Evolutionary conservation across 2,113 vertebrate genomes (phyloP).

Genomic region (Otis tarda): DNA sequence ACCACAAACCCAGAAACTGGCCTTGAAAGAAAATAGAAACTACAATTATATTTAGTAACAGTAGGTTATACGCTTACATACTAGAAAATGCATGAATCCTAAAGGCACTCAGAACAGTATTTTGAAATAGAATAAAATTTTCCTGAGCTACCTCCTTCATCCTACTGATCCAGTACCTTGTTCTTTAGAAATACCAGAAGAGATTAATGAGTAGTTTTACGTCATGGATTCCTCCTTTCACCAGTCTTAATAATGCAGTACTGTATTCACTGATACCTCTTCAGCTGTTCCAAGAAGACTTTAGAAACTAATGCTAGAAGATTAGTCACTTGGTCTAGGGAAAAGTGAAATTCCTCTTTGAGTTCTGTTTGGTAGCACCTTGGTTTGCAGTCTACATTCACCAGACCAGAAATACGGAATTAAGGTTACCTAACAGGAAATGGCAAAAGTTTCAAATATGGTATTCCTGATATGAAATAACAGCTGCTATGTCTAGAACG

Average conservation of each 20-base stretch:
- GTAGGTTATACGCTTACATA: neutral
- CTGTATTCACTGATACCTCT: neutral
- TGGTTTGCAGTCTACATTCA: neutral
- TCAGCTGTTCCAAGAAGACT: neutral
- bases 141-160: neutral
- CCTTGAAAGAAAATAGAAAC: neutral
- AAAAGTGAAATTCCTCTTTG: neutral
- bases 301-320: neutral
- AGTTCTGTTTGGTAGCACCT: neutral
- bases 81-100: neutral
- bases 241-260: neutral
- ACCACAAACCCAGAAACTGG: neutral
- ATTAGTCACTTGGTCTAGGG: neutral
- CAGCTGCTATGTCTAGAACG: neutral
- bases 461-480: neutral
- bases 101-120: slow-evolving; percentile 2
- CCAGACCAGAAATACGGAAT: neutral
- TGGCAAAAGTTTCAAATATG: neutral
- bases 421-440: neutral
- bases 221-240: neutral
- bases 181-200: neutral
- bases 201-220: neutral
- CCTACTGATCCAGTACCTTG: neutral
- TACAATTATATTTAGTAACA: neutral
- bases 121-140: neutral